A percentile compares a stretch with the other conserved stretches of the same genome.
Conservation (phyloP, 2,797 vertebrate genomes). For the Xerus rutilus region DNA sequence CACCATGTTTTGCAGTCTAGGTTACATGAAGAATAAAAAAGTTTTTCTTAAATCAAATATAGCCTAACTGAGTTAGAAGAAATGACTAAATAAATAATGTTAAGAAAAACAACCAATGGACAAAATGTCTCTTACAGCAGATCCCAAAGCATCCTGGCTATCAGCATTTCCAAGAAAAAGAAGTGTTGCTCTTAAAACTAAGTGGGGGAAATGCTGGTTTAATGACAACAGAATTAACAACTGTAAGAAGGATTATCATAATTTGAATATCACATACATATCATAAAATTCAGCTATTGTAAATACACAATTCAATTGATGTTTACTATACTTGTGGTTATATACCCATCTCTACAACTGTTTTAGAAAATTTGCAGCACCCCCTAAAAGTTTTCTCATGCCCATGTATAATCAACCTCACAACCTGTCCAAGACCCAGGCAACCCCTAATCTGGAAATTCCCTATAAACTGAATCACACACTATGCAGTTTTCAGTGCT, state of each 20-base stretch:
- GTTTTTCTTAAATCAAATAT: constrained; percentile 54
- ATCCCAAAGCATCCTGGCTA: neutral
- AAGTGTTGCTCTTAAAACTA: constrained; percentile 43
- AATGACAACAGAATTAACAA: neutral
- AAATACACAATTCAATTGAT: neutral
- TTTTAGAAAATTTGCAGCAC: neutral
- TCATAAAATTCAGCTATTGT: neutral
- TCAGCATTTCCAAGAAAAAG: neutral
- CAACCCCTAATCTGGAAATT: neutral
- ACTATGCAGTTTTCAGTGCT: fast-evolving
- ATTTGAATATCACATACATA: neutral
- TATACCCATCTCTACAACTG: neutral
- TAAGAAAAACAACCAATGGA: neutral
- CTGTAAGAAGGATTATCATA: neutral
- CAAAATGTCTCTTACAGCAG: neutral
- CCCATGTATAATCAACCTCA: neutral
- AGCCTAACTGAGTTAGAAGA: neutral
- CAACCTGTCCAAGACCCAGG: neutral
- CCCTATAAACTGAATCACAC: neutral
- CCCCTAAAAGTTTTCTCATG: neutral
- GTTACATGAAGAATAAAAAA: neutral
- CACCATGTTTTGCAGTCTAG: neutral
- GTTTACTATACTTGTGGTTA: neutral
- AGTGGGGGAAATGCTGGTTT: neutral
- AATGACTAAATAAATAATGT: neutral